Conservation (phyloP, 2,113 vertebrate species). For the human (Homo sapiens) region GRCh38 chr3:30742001-30742500, state of each 20-base stretch:
- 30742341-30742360: neutral
- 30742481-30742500: neutral
- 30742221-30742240: neutral
- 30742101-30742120: neutral
- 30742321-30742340: neutral
- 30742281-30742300: neutral
- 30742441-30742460: neutral
- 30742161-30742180: neutral
- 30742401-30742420: neutral
- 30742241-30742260: constrained; percentile 21
- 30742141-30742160: neutral
- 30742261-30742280: neutral
- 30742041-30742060: neutral
- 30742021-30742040: neutral
- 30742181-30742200: neutral
- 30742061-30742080: neutral
- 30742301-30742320: neutral
- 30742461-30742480: neutral
- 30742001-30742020: neutral
- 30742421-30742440: neutral
- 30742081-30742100: neutral
- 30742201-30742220: neutral
- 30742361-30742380: neutral
- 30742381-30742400: neutral
- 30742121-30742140: neutral